Evolutionary conservation across 2,113 vertebrate species (phyloP).

Genomic region (Neogale vison): DNA sequence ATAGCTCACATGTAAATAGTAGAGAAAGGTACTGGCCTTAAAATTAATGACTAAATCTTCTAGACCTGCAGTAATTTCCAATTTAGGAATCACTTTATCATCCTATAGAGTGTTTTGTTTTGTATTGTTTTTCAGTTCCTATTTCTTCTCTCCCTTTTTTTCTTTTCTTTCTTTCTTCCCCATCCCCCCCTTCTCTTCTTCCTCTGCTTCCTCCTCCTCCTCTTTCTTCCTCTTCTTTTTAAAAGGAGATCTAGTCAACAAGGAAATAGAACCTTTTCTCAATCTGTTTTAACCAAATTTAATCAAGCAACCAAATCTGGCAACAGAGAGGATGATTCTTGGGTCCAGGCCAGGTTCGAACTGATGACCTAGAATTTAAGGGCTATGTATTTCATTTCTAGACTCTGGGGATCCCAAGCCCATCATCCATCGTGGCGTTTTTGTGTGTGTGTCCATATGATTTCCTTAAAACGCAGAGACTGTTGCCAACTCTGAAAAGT

Average conservation of each 20-base stretch:
- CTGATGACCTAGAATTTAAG: constrained; percentile 44
- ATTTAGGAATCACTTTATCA: not conserved
- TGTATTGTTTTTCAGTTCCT: not conserved
- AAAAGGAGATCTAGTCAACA: constrained; percentile 11
- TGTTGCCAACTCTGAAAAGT: constrained; percentile 71
- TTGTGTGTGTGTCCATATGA: constrained; percentile 59
- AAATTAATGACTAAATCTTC: not conserved
- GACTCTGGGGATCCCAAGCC: not conserved
- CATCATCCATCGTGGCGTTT: constrained; percentile 52
- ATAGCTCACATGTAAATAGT: not conserved
- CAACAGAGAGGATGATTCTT: constrained; percentile 42
- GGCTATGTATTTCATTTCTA: not conserved
- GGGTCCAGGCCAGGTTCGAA: constrained; percentile 13
- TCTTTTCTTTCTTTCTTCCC: not conserved
- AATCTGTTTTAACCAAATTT: constrained; percentile 41
- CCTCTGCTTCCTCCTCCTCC: not conserved
- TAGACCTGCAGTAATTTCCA: not conserved
- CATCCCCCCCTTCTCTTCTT: not conserved
- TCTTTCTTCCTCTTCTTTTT: not conserved
- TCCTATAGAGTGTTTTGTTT: not conserved
- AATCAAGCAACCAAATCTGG: constrained; percentile 57
- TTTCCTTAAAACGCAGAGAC: constrained; percentile 67
- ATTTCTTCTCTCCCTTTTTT: not conserved
- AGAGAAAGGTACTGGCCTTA: not conserved
- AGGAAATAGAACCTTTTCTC: constrained; percentile 33